A percentile compares a stretch with the other conserved stretches of the same genome.
phyloP scores from a whole-genome alignment of 2,888 invertebrate species.

The Plusia festucae region DNA sequence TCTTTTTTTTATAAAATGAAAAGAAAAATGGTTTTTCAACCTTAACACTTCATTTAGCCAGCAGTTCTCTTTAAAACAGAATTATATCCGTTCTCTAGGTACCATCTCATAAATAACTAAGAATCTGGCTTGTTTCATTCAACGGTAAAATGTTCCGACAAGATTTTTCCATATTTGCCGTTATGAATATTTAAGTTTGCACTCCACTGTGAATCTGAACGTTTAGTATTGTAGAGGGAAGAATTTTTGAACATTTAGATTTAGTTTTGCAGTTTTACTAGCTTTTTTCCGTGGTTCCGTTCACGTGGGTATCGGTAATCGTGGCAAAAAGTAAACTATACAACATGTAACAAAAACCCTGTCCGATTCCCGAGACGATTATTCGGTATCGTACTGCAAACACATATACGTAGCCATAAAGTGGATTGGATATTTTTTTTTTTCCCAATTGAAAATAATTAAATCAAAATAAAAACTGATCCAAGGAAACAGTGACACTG shows the following conservation, averaged over 20 bases:
- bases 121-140: constrained; percentile 34
- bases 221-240: constrained; percentile 34
- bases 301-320: too few species aligned
- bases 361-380: too few species aligned
- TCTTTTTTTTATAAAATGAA: too few species aligned
- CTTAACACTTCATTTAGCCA: constrained; percentile 13
- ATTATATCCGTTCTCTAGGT: constrained; percentile 23
- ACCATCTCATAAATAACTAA: constrained; percentile 47
- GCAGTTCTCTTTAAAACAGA: constrained; percentile 26
- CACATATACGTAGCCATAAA: too few species aligned
- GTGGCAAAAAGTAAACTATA: too few species aligned
- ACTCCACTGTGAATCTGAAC: constrained; percentile 60
- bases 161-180: constrained; percentile 77
- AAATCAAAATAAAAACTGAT: too few species aligned
- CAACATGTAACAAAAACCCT: too few species aligned
- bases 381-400: too few species aligned
- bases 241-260: constrained; percentile 11
- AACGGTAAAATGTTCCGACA: constrained; percentile 54
- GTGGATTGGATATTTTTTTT: too few species aligned
- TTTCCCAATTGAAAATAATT: too few species aligned
- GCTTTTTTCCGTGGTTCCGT: too few species aligned
- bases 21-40: background rate
- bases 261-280: background rate
- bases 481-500: too few species aligned
- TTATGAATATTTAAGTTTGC: constrained; percentile 76